These are phyloP conservation scores for Corythaixoides concolor DNA, from an alignment of 2,113 vertebrate genomes.

Conservation along the genomic window DNA sequence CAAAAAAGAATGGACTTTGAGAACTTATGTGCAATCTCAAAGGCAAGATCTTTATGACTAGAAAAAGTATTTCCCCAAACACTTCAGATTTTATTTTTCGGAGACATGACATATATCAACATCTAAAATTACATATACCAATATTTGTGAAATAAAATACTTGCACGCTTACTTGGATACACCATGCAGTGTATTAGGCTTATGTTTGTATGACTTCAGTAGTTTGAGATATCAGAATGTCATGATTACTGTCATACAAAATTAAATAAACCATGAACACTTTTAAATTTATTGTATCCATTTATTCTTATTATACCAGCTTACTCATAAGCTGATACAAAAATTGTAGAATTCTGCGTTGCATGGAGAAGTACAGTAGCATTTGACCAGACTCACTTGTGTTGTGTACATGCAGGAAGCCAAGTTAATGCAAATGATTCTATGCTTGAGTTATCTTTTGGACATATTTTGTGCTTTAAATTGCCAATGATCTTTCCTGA, in stretches of 20 bases:
- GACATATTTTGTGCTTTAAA: background rate
- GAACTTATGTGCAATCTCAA: background rate
- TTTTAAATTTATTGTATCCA: background rate
- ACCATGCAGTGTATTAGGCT: background rate
- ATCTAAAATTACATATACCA: background rate
- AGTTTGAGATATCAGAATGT: background rate
- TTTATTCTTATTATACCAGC: background rate
- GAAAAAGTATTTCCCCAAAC: background rate
- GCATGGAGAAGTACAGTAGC: background rate
- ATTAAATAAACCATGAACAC: background rate
- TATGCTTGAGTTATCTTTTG: background rate
- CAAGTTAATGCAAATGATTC: background rate
- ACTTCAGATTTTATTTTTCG: background rate
- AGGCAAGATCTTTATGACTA: background rate
- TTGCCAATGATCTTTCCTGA: background rate
- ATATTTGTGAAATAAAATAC: background rate
- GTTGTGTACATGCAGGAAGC: background rate
- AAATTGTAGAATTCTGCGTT: background rate
- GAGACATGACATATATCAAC: background rate
- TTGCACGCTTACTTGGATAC: background rate
- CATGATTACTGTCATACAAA: background rate
- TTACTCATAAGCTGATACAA: background rate
- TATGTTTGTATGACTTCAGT: background rate
- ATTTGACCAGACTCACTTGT: background rate
- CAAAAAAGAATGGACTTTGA: background rate